These are phyloP conservation scores for Philotrypesis tridentata DNA, from an alignment of 1,140 invertebrate genomes.

Conservation along the genomic window DNA sequence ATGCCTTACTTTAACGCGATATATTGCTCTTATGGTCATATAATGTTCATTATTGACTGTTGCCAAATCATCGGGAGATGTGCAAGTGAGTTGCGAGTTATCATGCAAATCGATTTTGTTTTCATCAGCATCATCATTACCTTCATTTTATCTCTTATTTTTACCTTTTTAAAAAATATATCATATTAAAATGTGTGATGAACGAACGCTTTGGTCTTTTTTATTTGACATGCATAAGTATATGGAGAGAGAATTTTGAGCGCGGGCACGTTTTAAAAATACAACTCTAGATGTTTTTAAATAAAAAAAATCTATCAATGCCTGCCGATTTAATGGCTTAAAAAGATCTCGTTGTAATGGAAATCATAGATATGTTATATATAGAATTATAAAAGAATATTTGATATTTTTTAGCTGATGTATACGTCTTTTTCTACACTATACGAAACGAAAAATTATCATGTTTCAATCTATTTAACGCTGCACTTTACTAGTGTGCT, in stretches of 20 bases:
- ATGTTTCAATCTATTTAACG: constrained; percentile 10
- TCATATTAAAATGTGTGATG: constrained; percentile 9
- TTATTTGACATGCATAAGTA: neutral
- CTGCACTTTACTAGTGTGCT: constrained; percentile 25
- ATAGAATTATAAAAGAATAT: constrained; percentile 10
- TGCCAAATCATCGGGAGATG: constrained; percentile 47
- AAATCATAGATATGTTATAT: constrained; percentile 21
- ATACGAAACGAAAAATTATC: neutral
- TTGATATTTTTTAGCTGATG: constrained; percentile 27
- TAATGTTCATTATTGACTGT: constrained; percentile 44
- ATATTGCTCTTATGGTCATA: constrained; percentile 23
- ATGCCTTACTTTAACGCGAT: constrained; percentile 36
- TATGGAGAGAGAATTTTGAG: neutral
- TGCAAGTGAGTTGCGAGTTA: constrained; percentile 46
- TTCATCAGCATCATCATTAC: constrained; percentile 21
- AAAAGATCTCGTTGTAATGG: constrained; percentile 39
- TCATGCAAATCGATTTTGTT: constrained; percentile 31
- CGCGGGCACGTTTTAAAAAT: constrained; percentile 10
- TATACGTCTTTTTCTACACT: constrained; percentile 30
- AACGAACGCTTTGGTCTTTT: constrained; percentile 10
- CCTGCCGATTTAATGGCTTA: constrained; percentile 28
- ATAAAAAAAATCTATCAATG: neutral
- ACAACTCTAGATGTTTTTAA: constrained; percentile 27
- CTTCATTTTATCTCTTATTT: constrained; percentile 1
- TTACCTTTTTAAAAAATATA: constrained; percentile 17